Evolutionary conservation across 2,888 invertebrate genomes (phyloP), one percentile per base, ranked within the genome.

Genomic region (Drosophila emarginata): DNA sequence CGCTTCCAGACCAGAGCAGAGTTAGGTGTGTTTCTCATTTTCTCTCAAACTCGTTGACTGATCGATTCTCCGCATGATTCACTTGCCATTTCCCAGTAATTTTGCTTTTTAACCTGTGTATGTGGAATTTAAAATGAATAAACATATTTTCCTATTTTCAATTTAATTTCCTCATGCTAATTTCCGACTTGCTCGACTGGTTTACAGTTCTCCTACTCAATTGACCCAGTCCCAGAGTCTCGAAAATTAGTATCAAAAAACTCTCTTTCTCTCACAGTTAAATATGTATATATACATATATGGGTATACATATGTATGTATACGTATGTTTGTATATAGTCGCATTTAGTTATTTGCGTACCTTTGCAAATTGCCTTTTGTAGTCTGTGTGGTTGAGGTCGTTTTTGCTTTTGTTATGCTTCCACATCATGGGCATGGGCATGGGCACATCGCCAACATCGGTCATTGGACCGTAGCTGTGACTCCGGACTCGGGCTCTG

Each of bases 401-500:
- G 82, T 77, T 85, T 80, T 82, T 82, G 79, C 73, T 81, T 45
- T 45, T 71, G 72, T 74, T 81, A 84, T 82, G 86, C 80, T 77
- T 68, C 66, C 52, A 37, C 76, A 66, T 61, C 64, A 63, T 56
- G 52, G 51, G 39, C 64, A 63, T 56, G 52, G 51, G 39, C 64
- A 58, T 72, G 72, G 72, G 59, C 32, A 57, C 70, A 66, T 52
- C 65, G 74, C 80, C 57, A 67, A 79, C 83, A 77, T 79, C 88
- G 82, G 82, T 82, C 82, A 82, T 82, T 82, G 82, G 82, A 82
- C 82, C 88, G 88, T 57, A 64, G 79, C 86, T 66, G 66, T 66
- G 62, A 69, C 69, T 63, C 64, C 68, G 63, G 11, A 9, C 32
- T 32, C 32, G 40, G 36, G 23, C 63, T 64, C 52, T 60, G 36